Base-by-base conservation (phyloP, 2,113 vertebrate species). In the Galemys pyrenaicus region DNA sequence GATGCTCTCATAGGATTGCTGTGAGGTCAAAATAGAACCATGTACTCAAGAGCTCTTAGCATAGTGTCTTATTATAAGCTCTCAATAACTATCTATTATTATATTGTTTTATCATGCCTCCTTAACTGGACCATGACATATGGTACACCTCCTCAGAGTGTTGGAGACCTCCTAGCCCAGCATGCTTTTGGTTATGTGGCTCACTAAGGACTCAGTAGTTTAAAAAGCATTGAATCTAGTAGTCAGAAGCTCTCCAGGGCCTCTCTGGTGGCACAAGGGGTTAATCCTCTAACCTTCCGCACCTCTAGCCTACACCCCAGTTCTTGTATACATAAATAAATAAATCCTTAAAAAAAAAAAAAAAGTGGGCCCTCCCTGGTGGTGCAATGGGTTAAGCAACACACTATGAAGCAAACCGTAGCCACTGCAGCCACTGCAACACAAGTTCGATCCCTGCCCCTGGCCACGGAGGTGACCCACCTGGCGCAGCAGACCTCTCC, bases 141-240 rank as follows among this genome's bases (percentile, higher is more conserved):
- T 41, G 62, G 46, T 62, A 91, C 26, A 91, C 32, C 39, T 87
- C 74, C 65, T 67, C 82, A 67, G n/a, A 94, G 77, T 37, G 80
- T 19, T 73, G 26, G 32, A 65, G 77, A 65, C 17, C 30, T 84
- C 56, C 67, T 67, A 49, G 39, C 15, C 44, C 24, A 49, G 44
- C 70, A 2, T 91, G 49, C 56, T 91, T 86, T 95, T 64, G 68
- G 62, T 87, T 79, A 54, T 37, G 60, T 70, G 54, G 32, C 32
- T 96, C 65, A 75, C 51, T 65, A 86, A 90, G 58, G 56, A 82
- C 44, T 77, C 39, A 2, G 32, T 56, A 75, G 11, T 84, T 95
- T 64, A 30, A 94, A 86, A 95, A 88, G 37, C 13, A 68, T 15
- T 37, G 12, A 77, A 56, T 68, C 89, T 92, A 95, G 46, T n/a